phyloP scores from a whole-genome alignment of 2,888 invertebrate species.

The Atrina japonica region DNA sequence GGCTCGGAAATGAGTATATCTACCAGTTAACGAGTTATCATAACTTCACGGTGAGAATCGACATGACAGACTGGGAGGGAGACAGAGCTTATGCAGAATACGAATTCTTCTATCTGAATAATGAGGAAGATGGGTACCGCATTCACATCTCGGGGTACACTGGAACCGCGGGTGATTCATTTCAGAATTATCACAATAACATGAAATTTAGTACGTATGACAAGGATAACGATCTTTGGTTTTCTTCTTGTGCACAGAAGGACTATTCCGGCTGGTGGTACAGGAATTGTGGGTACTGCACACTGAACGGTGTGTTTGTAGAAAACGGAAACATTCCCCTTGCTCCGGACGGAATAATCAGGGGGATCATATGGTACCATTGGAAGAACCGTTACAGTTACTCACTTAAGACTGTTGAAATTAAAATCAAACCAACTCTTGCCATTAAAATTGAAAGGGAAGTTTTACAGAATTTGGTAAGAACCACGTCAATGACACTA shows the following conservation, averaged over 20 bases:
- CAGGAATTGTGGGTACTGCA: conserved; percentile 68
- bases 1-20: conserved; percentile 93
- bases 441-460: conserved; percentile 55
- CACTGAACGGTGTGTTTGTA: conserved; percentile 70
- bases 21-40: conserved; percentile 85
- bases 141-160: conserved; percentile 87
- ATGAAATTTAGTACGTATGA: conserved; percentile 96
- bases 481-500: neutral
- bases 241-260: conserved; percentile 67
- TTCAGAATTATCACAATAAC: conserved; percentile 91
- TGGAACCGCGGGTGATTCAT: conserved; percentile 92
- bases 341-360: conserved; percentile 64
- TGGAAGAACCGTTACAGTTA: conserved; percentile 69
- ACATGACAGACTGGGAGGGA: conserved; percentile 92
- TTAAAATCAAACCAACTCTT: conserved; percentile 67
- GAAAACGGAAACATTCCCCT: conserved; percentile 49
- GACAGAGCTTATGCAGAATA: conserved; percentile 90
- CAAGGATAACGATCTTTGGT: conserved; percentile 88
- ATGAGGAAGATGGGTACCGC: conserved; percentile 87
- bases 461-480: conserved; percentile 6
- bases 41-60: conserved; percentile 85
- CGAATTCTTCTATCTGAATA: conserved; percentile 86
- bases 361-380: conserved; percentile 70
- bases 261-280: conserved; percentile 77
- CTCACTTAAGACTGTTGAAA: conserved; percentile 66